These are phyloP conservation scores for Lates calcarifer DNA, from an alignment of 2,113 vertebrate species.

Conservation along the genomic window DNA sequence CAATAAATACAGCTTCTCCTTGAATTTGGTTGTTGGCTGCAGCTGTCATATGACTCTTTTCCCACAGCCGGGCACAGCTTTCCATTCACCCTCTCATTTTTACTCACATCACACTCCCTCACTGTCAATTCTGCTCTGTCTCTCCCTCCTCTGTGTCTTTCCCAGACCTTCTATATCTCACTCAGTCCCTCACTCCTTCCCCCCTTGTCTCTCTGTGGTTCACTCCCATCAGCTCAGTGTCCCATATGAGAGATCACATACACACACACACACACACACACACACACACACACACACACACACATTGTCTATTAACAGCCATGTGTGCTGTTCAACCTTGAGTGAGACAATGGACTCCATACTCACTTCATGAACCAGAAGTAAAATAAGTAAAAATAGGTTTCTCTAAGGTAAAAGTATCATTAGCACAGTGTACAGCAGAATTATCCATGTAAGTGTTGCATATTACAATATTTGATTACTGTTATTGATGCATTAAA, in stretches of 20 bases:
- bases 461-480: neutral
- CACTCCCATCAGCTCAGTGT: conserved; percentile 39
- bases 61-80: conserved; percentile 45
- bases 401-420: too few relatives aligned
- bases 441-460: too few relatives aligned
- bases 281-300: conserved; percentile 3
- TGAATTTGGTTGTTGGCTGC: conserved; percentile 31
- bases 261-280: conserved; percentile 2
- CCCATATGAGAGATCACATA: neutral
- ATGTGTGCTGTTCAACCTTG: conserved; percentile 40
- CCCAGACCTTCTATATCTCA: conserved; percentile 43
- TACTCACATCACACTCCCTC: conserved; percentile 48
- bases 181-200: conserved; percentile 23
- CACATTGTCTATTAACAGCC: conserved; percentile 23
- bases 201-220: conserved; percentile 24
- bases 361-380: neutral
- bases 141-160: conserved; percentile 19
- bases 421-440: too few relatives aligned
- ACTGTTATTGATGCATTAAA: neutral
- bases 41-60: conserved; percentile 51
- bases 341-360: conserved; percentile 29
- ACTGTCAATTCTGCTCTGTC: conserved; percentile 18
- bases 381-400: neutral
- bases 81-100: conserved; percentile 43
- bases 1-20: conserved; percentile 49